A percentile compares a stretch with the other conserved stretches of the same genome.
Conservation (phyloP, 1,140 invertebrate species). For the Drosophila sproati region DNA sequence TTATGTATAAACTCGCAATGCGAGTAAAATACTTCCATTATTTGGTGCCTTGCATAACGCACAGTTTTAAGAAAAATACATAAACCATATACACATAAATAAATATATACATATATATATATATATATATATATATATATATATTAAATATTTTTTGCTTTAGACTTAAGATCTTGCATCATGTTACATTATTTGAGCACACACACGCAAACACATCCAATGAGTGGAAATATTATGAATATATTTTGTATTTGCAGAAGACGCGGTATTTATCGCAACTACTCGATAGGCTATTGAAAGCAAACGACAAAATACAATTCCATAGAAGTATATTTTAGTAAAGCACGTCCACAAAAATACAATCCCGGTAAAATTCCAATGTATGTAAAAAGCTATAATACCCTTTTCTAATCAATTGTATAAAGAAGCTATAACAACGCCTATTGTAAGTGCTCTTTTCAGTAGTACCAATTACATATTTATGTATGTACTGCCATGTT, state of each 20-base stretch:
- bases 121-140: conserved; percentile 7
- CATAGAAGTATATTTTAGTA: conserved; percentile 8
- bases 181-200: conserved; percentile 22
- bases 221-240: conserved; percentile 42
- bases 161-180: conserved; percentile 21
- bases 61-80: conserved; percentile 30
- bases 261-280: conserved; percentile 71
- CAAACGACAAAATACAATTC: conserved; percentile 26
- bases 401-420: background rate
- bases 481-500: conserved; percentile 15
- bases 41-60: conserved; percentile 35
- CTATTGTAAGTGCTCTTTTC: conserved; percentile 41
- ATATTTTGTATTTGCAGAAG: conserved; percentile 62
- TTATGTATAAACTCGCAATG: conserved; percentile 11
- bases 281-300: conserved; percentile 66
- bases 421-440: conserved; percentile 3
- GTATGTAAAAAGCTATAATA: conserved; percentile 21
- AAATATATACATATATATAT: conserved; percentile 9
- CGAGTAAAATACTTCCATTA: conserved; percentile 11
- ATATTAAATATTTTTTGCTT: conserved; percentile 18
- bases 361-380: background rate
- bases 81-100: conserved; percentile 29
- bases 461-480: conserved; percentile 2
- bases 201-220: conserved; percentile 6
- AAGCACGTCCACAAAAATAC: background rate